A percentile compares a stretch with the other conserved stretches of the same genome.
Conservation (phyloP, 2,113 vertebrate genomes). For the Podiceps cristatus region DNA sequence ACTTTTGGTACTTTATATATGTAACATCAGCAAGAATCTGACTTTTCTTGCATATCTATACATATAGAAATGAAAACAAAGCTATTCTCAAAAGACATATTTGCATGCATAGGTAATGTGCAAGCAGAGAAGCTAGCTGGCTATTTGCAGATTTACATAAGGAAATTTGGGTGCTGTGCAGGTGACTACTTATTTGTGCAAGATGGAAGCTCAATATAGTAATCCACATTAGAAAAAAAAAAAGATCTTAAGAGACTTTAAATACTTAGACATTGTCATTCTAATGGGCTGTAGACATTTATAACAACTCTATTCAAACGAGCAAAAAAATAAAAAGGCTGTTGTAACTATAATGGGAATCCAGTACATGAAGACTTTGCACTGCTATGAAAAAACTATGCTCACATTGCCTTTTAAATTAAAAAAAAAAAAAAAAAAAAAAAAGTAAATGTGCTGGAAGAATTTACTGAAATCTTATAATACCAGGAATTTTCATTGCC, state of each 20-base stretch:
- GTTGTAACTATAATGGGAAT: not conserved
- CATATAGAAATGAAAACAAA: not conserved
- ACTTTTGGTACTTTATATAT: not conserved
- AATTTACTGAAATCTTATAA: conserved; percentile 32
- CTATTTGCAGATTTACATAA: not conserved
- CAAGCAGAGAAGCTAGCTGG: not conserved
- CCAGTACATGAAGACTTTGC: not conserved
- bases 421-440: not conserved
- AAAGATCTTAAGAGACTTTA: not conserved
- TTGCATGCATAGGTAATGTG: not conserved
- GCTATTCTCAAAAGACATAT: not conserved
- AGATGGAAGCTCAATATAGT: not conserved
- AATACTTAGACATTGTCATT: not conserved
- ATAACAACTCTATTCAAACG: not conserved
- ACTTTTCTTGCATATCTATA: not conserved
- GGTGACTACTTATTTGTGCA: not conserved
- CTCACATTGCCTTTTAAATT: not conserved
- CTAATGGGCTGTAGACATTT: not conserved
- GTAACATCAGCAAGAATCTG: not conserved
- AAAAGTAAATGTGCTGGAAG: not conserved
- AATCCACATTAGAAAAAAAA: not conserved
- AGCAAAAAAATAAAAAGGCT: not conserved
- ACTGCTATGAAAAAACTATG: not conserved
- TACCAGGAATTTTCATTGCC: not conserved
- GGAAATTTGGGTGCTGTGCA: not conserved